Evolutionary conservation across 1,140 invertebrate species (phyloP), one percentile per base, ranked within the genome.

Genomic region (Drosophila orena): DNA sequence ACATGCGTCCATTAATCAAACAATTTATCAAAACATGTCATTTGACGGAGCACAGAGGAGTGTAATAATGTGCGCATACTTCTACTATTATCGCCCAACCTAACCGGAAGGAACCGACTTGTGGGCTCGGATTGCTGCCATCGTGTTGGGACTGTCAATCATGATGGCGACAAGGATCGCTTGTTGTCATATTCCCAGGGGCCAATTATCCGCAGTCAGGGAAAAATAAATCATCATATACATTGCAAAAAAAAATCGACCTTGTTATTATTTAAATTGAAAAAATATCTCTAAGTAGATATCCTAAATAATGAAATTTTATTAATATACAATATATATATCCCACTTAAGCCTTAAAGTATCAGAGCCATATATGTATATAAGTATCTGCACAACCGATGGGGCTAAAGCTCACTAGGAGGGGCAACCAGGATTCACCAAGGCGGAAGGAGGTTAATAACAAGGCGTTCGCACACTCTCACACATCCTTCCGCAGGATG

Each of bases 11-110:
- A 89, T 88, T 88, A 88, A 88, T 88, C 83, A 89, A 89, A 81
- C 72, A 83, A 88, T 88, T 89, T 88, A 88, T 88, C 84, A 88
- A 83, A 57, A 84, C 84, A 88, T 89, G 83, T 89, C 83, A 89
- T 73, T 54, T 49, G 49, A 24, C 22, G 14, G 24, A 11, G n/a
- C 14, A 8, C n/a, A 4, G 22, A 40, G 22, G 46, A 22, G 24
- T 12, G 56, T 34, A 2, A 40, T 38, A 15, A 38, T 58, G 57
- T 44, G 59, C 50, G 50, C 42, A 53, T 35, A 79, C 57, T 60
- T 44, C 42, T 50, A 52, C 35, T 55, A 72, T 24, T 65, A 60
- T 59, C 42, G 73, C 62, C 34, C 35, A 15, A 0, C 17, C 60
- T 47, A 66, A 76, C 42, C 15, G 61, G 57, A 47, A 47, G 66